These are phyloP conservation scores for Chorisops tibialis DNA, from an alignment of 2,888 invertebrate species.

Conservation along the genomic window DNA sequence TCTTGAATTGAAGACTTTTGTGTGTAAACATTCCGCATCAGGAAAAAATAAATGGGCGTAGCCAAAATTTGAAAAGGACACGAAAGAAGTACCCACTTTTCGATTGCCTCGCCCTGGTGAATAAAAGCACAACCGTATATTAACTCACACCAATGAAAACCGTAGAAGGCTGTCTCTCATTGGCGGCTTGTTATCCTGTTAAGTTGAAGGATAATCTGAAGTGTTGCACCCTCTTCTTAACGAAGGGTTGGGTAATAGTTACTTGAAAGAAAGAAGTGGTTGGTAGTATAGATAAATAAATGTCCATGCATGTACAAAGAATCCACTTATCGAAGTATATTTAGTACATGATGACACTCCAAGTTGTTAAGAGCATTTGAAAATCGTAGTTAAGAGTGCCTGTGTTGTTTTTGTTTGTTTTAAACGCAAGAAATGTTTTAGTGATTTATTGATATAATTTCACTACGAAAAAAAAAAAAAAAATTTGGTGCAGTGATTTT, in stretches of 20 bases:
- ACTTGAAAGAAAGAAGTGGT: slow-evolving; percentile 21
- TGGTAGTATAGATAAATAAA: slow-evolving; percentile 28
- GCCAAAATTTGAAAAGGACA: no score
- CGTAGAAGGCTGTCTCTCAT: slow-evolving; percentile 16
- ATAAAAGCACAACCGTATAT: no score
- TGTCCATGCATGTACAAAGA: slow-evolving; percentile 30
- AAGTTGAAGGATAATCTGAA: slow-evolving; percentile 17
- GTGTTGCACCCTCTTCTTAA: slow-evolving; percentile 3
- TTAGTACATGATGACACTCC: slow-evolving; percentile 53
- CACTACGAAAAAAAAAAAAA: no score
- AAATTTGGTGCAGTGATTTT: no score
- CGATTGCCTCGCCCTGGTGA: no score
- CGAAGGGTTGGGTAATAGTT: slow-evolving; percentile 27
- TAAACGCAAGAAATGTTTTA: no score
- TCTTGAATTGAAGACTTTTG: no score
- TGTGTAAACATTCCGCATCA: no score
- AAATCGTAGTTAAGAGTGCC: background rate
- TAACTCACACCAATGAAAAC: no score
- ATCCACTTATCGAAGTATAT: slow-evolving; percentile 31
- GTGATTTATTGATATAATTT: no score
- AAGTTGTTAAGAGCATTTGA: slow-evolving; percentile 40
- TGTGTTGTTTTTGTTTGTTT: background rate
- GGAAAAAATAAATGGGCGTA: no score
- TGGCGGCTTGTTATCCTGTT: slow-evolving; percentile 33
- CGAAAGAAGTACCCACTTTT: no score